phyloP scores from a whole-genome alignment of 2,888 invertebrate species.

The Boloria euphrosyne region DNA sequence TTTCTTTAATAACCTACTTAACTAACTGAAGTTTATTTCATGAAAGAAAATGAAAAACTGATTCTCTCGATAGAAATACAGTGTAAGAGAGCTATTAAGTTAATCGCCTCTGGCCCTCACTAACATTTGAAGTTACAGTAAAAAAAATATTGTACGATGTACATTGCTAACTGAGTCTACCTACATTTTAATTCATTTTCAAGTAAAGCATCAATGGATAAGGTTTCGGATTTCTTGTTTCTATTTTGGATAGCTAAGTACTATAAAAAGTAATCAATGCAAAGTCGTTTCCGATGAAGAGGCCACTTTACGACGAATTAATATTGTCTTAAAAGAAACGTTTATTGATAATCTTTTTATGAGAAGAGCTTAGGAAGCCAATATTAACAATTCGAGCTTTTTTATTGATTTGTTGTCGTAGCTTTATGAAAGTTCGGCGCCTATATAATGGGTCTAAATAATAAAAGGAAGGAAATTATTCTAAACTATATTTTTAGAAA shows the following conservation, averaged over 20 bases:
- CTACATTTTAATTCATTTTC: background rate
- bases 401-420: conserved; percentile 3
- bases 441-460: too few species aligned
- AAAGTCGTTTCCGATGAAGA: conserved; percentile 15
- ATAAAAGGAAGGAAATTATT: too few species aligned
- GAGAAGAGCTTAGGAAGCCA: background rate
- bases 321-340: conserved; percentile 11
- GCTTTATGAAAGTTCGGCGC: too few species aligned
- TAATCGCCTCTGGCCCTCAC: conserved; percentile 3
- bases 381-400: background rate
- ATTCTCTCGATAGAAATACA: conserved; percentile 2
- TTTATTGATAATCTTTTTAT: conserved; percentile 13
- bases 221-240: background rate
- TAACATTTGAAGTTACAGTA: background rate
- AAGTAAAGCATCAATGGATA: conserved; percentile 7
- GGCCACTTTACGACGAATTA: conserved; percentile 5
- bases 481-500: too few species aligned
- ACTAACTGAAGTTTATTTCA: background rate
- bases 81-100: conserved; percentile 10
- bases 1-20: background rate
- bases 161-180: background rate
- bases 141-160: background rate
- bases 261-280: conserved; percentile 13
- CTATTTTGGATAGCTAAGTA: conserved; percentile 1
- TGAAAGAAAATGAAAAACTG: conserved; percentile 1